Base-by-base conservation (phyloP, 2,113 vertebrate species). In the Ptyas mucosa region DNA sequence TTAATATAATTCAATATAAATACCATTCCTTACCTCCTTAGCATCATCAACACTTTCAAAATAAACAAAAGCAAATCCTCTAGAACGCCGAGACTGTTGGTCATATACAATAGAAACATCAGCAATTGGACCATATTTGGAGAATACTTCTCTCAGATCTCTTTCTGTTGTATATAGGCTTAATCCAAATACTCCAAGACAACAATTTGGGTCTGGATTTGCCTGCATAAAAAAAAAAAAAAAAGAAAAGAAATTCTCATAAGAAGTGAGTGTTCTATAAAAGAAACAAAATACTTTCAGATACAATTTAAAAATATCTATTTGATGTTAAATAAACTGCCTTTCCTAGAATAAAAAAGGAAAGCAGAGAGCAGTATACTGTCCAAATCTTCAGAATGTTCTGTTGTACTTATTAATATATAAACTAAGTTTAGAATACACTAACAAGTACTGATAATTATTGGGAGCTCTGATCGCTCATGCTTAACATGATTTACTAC, bases 41-140 rank as follows among this genome's bases (percentile, higher is more conserved):
- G 99, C 98, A 95, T 99, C 99, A 57, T 98, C 98, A 6, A 97
- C 98, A 29, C 98, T 99, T 96, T 99, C 99, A 0, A 99, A 99
- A 97, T 99, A 99, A 55, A 99, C 99, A 89, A 99, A 99, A 0
- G 99, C 98, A 93, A 99, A 99, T 90, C 99, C 99, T 87, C 99
- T 98, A 49, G 99, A 99, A 52, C 99, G 99, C 18, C 99, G 98
- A 0, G 99, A 99, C 94, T 99, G 99, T 96, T 99, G 99, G 94
- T 99, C 99, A 20, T 99, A 99, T 64, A 99, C 99, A 12, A 99
- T 99, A 94, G 97, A 98, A 89, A 99, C 99, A 29, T 98, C 98
- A 0, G 98, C 97, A 93, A 99, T 98, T 29, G 99, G 99, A 85
- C 99, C 99, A 15, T 99, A 99, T 94, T 99, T 99, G 89, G 99